Evolutionary conservation across 2,113 vertebrate genomes (phyloP), one percentile per base, ranked within the genome.

Genomic region (Uria lomvia): DNA sequence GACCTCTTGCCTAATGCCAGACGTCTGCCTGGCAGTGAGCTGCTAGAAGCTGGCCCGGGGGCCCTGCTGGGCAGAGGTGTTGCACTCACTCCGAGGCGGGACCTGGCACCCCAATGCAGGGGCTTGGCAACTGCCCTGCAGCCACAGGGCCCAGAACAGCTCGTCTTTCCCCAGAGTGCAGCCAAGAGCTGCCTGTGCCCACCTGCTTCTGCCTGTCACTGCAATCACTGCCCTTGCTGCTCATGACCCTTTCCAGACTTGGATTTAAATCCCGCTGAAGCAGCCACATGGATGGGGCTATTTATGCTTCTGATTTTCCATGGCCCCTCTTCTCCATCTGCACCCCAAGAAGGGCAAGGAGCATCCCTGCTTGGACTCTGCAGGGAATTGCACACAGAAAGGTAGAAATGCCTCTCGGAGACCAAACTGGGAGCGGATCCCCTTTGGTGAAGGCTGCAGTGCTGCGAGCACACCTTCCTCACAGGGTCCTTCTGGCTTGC

Each of bases 141-240:
- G 68, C 50, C 34, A 15, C 88, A 42, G 56, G 49, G 55, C 94
- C 65, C 62, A 91, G 89, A 96, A 95, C 50, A 97, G 96, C 55
- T 50, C 21, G 0, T 50, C 58, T 93, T 93, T 81, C 58, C 82
- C 60, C 8, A 9, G 82, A 38, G 86, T 0, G 0, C 2, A 6
- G 77, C 79, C 88, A 71, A 55, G 91, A 16, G 76, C 70, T 49
- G 22, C 87, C 88, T 93, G 66, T 8, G 45, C 17, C 90, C 97
- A 97, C 86, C 97, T 98, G 98, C 80, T 45, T 19, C 97, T 95
- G 97, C 74, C 95, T 42, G 72, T 98, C 97, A 95, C 71, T 18
- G 82, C 5, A 10, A 65, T 14, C 60, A 5, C 90, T 56, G 47
- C 40, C 66, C 62, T 71, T 40, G 90, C 42, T 83, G 60, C 82